Conservation (phyloP, 30 jellyfish, hydroid and myxozoan species). For the Turritopsis rubra region DNA sequence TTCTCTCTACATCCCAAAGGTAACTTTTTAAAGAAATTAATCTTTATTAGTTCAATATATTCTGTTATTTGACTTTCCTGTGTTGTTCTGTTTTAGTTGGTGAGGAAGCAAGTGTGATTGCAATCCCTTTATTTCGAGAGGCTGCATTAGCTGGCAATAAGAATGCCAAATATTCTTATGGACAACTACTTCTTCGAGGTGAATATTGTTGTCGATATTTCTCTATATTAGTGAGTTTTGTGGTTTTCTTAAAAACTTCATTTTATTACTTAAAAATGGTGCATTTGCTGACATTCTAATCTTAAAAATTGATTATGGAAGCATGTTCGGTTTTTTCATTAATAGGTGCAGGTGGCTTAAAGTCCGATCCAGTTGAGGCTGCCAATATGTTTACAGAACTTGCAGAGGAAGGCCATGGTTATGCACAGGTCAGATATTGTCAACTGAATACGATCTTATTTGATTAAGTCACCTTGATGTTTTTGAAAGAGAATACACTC, state of each 20-base stretch:
- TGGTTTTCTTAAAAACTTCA: not conserved
- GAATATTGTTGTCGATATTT: not conserved
- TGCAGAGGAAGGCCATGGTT: conserved; percentile 81
- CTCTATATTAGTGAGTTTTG: not conserved
- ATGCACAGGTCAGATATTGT: conserved; percentile 65
- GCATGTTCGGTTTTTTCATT: not conserved
- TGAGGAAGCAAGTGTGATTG: conserved; percentile 56
- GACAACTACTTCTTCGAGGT: conserved; percentile 73
- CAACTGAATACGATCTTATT: not conserved
- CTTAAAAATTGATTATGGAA: not conserved
- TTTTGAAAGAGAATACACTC: not conserved
- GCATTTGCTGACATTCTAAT: too few species aligned
- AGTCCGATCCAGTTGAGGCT: conserved; percentile 70
- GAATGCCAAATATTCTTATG: conserved; percentile 82
- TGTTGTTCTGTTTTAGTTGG: conserved; percentile 48
- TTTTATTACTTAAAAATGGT: too few species aligned
- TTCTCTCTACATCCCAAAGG: conserved; percentile 60
- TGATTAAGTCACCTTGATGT: not conserved
- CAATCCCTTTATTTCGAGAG: conserved; percentile 66
- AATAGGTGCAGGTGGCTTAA: conserved; percentile 83
- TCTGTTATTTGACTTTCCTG: not conserved
- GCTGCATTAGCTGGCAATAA: conserved; percentile 76
- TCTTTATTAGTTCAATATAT: not conserved
- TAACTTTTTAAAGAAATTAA: conserved; percentile 5
- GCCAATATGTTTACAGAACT: conserved; percentile 59